Percentiles rank a stretch among this genome's conserved stretches.
Evolutionary conservation across 2,888 invertebrate species (phyloP).

Genomic region (Parnassius mnemosyne): DNA sequence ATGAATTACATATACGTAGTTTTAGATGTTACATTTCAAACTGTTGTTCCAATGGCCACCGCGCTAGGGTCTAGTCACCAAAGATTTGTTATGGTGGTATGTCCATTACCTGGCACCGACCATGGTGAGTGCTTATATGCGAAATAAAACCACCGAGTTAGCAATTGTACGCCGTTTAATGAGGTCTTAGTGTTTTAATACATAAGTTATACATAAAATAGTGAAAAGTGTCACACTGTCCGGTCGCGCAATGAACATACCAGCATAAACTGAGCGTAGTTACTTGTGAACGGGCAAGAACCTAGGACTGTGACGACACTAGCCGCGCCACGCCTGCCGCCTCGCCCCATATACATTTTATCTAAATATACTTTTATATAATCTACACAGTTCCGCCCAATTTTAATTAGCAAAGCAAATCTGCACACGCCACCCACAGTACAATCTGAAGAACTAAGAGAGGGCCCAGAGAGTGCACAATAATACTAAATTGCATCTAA

Average conservation of each 20-base stretch:
- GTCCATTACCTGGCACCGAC: conserved; percentile 51
- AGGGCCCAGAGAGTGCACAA: not conserved
- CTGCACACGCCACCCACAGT: too few relatives aligned
- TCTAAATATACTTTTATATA: not conserved
- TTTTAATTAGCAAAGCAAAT: too few relatives aligned
- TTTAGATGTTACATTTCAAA: conserved; percentile 5
- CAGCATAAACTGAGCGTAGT: conserved; percentile 55
- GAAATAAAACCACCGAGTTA: conserved; percentile 71
- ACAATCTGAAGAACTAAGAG: too few relatives aligned
- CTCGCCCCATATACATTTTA: conserved; percentile 2
- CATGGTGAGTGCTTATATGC: conserved; percentile 40
- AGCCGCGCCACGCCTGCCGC: conserved; percentile 10
- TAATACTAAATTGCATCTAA: not conserved
- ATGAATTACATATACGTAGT: conserved; percentile 11
- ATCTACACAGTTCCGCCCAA: too few relatives aligned
- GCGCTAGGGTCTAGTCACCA: conserved; percentile 42
- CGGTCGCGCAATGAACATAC: conserved; percentile 70
- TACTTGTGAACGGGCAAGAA: conserved; percentile 30
- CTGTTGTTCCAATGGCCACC: conserved; percentile 25
- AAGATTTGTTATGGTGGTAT: conserved; percentile 63
- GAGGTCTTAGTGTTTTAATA: conserved; percentile 69
- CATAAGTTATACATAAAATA: conserved; percentile 53
- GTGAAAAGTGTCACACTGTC: conserved; percentile 36
- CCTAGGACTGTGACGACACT: conserved; percentile 21
- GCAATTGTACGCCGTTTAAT: conserved; percentile 73